phyloP scores from a whole-genome alignment of 2,888 invertebrate genomes.

The Amblyjoppa fuscipennis region DNA sequence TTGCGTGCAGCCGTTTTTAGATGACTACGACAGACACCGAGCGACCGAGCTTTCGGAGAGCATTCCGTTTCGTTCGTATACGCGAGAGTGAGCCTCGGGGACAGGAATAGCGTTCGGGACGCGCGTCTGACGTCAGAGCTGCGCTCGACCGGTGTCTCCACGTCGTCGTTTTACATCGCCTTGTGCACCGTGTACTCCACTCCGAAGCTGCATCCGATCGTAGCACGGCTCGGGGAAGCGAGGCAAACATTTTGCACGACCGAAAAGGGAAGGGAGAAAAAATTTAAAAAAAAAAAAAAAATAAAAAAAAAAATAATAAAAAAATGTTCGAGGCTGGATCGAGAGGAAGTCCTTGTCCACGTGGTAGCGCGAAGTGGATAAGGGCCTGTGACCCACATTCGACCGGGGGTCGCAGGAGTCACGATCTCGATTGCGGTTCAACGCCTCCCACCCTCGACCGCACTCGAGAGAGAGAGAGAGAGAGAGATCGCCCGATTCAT shows the following conservation, averaged over 20 bases:
- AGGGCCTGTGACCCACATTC: constrained; percentile 42
- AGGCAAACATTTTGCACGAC: not conserved
- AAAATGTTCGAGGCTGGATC: not conserved
- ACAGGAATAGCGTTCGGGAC: constrained; percentile 74
- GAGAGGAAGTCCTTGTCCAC: not conserved
- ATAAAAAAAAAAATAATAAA: not conserved
- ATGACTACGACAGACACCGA: constrained; percentile 23
- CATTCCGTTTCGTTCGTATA: constrained; percentile 45
- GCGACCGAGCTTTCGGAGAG: constrained; percentile 44
- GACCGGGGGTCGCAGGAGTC: constrained; percentile 5
- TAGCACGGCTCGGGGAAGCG: constrained; percentile 21
- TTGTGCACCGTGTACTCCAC: not conserved
- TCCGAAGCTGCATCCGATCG: constrained; percentile 50
- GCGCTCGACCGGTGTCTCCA: constrained; percentile 33
- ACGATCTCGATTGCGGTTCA: constrained; percentile 16
- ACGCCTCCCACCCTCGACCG: not conserved
- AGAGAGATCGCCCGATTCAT: not conserved
- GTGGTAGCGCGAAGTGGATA: constrained; percentile 1
- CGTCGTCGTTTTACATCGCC: constrained; percentile 42
- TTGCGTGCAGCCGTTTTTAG: not conserved
- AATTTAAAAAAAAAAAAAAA: not conserved
- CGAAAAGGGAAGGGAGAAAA: not conserved
- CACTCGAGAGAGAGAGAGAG: not conserved
- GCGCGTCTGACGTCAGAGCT: constrained; percentile 75
- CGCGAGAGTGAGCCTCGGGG: constrained; percentile 56